Evolutionary conservation across 2,888 invertebrate species (phyloP), one percentile per base, ranked within the genome.

Genomic region (Rapana venosa): DNA sequence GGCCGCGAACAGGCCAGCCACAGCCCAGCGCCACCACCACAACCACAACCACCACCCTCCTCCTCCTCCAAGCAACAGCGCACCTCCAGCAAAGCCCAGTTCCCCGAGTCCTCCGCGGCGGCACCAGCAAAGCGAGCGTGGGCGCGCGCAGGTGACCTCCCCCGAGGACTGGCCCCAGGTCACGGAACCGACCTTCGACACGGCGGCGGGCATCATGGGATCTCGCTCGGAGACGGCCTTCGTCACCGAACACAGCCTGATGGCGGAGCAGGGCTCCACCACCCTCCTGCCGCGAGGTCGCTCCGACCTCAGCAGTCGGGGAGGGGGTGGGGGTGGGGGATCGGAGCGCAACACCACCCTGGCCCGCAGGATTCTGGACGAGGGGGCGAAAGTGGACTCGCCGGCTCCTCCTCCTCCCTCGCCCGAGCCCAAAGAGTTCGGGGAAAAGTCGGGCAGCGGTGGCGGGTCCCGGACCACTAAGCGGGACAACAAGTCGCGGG

Each of bases 351-450:
- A 77, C 83, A 89, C 77, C 66, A 70, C 26, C n/a, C 74, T 88
- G 32, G 90, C 89, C 2, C 88, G 88, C 26, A 90, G 84, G 66
- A 90, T 91, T 36, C 87, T 91, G 89, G 92, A 91, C 84, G 91
- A 92, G n/a, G 91, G 91, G n/a, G 79, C 35, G 13, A 93, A 93
- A 20, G 91, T 90, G 17, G 94, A 93, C 89, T 94, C 94, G 1
- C 95, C 95, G 0, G 95, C 93, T 17, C 95, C 95, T 5, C 95
- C 95, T 2, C 95, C 95, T 17, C 95, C 95, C 0, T 95, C 95
- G 0, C 95, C 95, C 0, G 95, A 95, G 88, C 92, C 92, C 13
- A 94, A 93, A 86, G 93, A 94, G 26, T 36, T 74, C 47, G 56
- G 32, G 30, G 32, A 70, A 58, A 81, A 32, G 8, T n/a, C 74